Evolutionary conservation across 2,797 vertebrate species (phyloP).

Genomic region (Phylloscopus collybita): DNA sequence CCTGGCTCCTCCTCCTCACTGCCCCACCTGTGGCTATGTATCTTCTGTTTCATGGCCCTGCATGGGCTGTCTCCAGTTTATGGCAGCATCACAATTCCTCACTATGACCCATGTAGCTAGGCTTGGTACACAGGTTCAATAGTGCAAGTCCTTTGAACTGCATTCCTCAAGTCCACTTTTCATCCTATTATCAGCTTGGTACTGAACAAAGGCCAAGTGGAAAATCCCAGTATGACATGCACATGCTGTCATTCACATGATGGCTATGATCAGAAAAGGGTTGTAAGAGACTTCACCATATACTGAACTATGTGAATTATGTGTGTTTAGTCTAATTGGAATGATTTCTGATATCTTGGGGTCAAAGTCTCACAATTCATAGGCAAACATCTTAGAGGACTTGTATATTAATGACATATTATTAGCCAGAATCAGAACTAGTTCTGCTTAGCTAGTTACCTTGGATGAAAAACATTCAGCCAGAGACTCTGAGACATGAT

Average conservation of each 20-base stretch:
- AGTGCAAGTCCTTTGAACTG: background rate
- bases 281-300: background rate
- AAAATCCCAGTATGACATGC: background rate
- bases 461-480: background rate
- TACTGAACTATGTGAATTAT: background rate
- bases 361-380: background rate
- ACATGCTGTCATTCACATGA: background rate
- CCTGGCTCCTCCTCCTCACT: background rate
- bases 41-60: background rate
- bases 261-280: background rate
- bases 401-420: background rate
- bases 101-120: background rate
- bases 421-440: background rate
- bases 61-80: background rate
- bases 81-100: background rate
- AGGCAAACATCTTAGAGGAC: background rate
- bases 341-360: background rate
- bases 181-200: background rate
- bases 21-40: background rate
- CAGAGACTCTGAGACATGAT: background rate
- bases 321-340: background rate
- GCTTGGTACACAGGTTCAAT: background rate
- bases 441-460: background rate
- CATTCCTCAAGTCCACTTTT: slow-evolving; percentile 2
- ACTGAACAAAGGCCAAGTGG: background rate